Evolutionary conservation across 2,797 vertebrate species (phyloP), one percentile per base, ranked within the genome.

Genomic region (Ceyx erithaca): DNA sequence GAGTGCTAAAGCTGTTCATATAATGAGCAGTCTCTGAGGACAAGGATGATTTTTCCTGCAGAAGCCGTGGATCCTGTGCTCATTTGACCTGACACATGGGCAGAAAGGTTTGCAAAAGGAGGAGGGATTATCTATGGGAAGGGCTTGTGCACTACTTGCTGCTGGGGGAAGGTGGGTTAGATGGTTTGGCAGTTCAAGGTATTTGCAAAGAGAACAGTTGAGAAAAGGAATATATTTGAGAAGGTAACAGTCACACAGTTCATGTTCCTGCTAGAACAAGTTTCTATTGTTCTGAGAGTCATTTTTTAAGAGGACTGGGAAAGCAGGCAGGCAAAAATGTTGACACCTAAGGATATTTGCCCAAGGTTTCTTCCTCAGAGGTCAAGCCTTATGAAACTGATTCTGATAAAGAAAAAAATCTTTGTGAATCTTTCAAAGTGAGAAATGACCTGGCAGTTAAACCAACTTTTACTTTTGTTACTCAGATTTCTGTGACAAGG

Each of bases 281-380:
- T 84, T 94, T 84, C 46, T 86, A 62, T 86, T 96, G 88, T 95
- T 94, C 82, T 87, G 49, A 45, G 72, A 91, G 43, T 75, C 0
- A 45, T 55, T 79, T 48, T 35, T 79, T 63, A 63, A 77, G 30
- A 79, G 48, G 9, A 37, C 41, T 63, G 57, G 43, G 55, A 79
- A 72, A 77, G 54, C 51, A 71, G 37, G 73, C 46, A 58, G 58
- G 40, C 12, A 78, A 68, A 86, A 76, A 76, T 76, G 59, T 79
- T 86, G 80, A 43, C 41, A 86, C 80, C 67, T 46, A 41, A 83
- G 85, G 85, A 49, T 95, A 85, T 94, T 95, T 96, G 85, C 54
- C 58, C 12, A 69, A 30, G 43, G 11, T 73, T 85, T 91, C 92
- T 71, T 76, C 63, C 31, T 86, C n/a, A n/a, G 70, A 59, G 51